phyloP scores from a whole-genome alignment of 2,797 vertebrate genomes.

The Fratercula arctica region DNA sequence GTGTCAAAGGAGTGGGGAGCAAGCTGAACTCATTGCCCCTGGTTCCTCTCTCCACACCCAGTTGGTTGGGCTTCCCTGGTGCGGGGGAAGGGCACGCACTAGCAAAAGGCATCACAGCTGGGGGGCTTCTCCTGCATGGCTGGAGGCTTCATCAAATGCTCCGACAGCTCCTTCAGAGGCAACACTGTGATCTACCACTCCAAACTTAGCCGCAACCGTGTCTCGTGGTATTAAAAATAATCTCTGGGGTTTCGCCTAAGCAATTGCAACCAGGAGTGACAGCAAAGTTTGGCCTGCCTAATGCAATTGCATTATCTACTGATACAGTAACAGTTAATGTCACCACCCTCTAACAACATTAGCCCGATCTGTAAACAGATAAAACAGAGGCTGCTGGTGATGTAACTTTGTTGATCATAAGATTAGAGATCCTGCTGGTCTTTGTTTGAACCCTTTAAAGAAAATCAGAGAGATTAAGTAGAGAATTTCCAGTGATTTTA shows the following conservation, averaged over 20 bases:
- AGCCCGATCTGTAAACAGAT: conserved; percentile 43
- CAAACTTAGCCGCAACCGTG: not conserved
- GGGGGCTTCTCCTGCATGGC: not conserved
- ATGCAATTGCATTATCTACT: not conserved
- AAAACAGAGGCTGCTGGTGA: conserved; percentile 42
- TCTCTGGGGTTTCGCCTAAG: not conserved
- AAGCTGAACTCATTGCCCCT: rapidly evolving
- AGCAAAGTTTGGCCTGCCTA: not conserved
- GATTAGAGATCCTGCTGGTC: conserved; percentile 46
- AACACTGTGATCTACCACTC: not conserved
- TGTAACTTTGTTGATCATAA: conserved; percentile 54
- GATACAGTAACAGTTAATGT: conserved; percentile 56
- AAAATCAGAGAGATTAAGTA: conserved; percentile 43
- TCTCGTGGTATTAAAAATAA: not conserved
- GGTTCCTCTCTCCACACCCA: not conserved
- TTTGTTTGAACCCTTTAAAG: conserved; percentile 42
- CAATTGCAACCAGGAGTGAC: not conserved
- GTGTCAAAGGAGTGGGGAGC: not conserved
- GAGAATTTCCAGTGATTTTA: conserved; percentile 59
- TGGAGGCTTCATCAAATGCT: not conserved
- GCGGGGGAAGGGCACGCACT: not conserved
- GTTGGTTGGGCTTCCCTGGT: not conserved
- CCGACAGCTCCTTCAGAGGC: not conserved
- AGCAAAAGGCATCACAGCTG: not conserved
- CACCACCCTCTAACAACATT: conserved; percentile 39